Evolutionary conservation across 1,140 invertebrate genomes (phyloP), one percentile per base, ranked within the genome.

Genomic region (Bombus cullumanus): DNA sequence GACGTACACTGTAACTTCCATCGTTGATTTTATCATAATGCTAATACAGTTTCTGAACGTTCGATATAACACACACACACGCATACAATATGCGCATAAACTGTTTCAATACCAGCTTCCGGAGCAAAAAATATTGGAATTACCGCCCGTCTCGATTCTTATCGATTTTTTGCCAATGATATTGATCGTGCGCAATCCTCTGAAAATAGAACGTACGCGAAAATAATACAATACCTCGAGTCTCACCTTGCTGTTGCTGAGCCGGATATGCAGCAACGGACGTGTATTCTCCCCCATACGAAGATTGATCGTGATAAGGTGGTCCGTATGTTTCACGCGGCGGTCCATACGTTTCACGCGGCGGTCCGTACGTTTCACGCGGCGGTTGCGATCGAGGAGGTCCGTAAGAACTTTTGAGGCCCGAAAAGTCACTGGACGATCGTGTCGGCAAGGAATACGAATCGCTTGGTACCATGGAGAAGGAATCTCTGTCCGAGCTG

Each of bases 241-340:
- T 76, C 91, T 94, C 91, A 94, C 93, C 94, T 92, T 93, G 93
- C 43, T 95, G 93, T 59, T 93, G 92, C 43, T 95, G 93, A 41
- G 93, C 91, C 66, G 53, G 79, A 53, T 88, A 89, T n/a, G 34
- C 28, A 2, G n/a, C 93, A 12, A 92, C 90, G 28, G 39, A 6
- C 15, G 2, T 9, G 93, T 37, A 37, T 22, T 79, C 53, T 13
- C 8, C 64, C 0, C 8, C 64, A 25, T 71, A 41, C 18, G 78
- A 6, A 53, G 62, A 64, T 75, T 92, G 87, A 28, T 71, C 81
- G 86, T 95, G 95, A 28, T 92, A 85, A 92, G 90, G 9, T 41
- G 69, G 69, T 8, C 69, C 37, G 25, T 71, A 71, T 0, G 66
- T 34, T 18, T 8, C n/a, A 0, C 10, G 18, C 28, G 69, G 69